phyloP scores from a whole-genome alignment of 2,113 vertebrate genomes.

The Capreolus pygargus region DNA sequence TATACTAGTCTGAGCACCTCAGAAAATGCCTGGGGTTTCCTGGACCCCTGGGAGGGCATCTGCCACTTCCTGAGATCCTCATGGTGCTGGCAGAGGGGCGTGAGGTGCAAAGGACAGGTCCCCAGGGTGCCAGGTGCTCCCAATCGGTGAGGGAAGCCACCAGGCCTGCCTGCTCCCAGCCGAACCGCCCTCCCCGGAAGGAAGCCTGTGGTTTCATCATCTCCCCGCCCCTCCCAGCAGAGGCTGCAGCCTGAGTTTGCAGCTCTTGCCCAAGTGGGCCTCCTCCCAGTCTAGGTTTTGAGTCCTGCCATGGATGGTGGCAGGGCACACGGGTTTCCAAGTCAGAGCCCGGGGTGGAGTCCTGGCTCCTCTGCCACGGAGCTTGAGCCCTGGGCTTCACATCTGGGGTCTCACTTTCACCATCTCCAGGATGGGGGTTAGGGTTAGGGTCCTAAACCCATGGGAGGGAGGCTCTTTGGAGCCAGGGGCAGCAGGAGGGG shows the following conservation, averaged over 20 bases:
- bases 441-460: background rate
- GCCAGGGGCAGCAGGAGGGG: background rate
- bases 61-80: no score
- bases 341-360: background rate
- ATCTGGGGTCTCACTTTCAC: background rate
- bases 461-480: background rate
- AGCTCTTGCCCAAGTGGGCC: background rate
- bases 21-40: background rate
- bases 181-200: slow-evolving; percentile 24
- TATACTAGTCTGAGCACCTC: background rate
- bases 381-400: background rate
- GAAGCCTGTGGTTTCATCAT: slow-evolving; percentile 55
- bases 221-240: background rate
- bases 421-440: background rate
- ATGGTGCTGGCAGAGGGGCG: background rate
- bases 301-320: background rate
- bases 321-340: background rate
- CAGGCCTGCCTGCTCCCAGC: background rate
- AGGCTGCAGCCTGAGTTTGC: background rate
- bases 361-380: background rate
- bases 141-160: background rate
- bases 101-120: background rate
- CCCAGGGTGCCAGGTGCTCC: background rate
- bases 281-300: background rate
- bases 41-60: no score